A percentile compares a stretch with the other conserved stretches of the same genome.
Evolutionary conservation across 2,888 invertebrate species (phyloP).

Genomic region (Drosophila phalerata): DNA sequence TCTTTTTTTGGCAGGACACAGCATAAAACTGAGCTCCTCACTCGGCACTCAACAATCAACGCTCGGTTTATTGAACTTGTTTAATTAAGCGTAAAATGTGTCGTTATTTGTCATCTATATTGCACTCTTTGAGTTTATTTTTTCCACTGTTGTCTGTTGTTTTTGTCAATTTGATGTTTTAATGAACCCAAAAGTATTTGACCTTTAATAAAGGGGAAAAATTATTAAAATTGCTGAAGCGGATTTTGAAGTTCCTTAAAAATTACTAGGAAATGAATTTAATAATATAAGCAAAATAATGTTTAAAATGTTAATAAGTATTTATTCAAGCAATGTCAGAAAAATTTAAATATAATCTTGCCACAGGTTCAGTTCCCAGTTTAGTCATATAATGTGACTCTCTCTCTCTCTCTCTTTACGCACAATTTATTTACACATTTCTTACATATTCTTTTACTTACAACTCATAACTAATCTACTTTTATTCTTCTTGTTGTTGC

Average conservation of each 20-base stretch:
- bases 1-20: constrained; percentile 28
- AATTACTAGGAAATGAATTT: too few relatives aligned
- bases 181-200: constrained; percentile 1
- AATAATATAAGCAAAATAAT: too few relatives aligned
- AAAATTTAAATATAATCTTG: background rate
- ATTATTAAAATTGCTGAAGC: background rate
- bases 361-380: background rate
- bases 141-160: constrained; percentile 22
- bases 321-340: too few relatives aligned
- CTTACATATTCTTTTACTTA: background rate
- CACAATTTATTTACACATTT: background rate
- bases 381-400: background rate
- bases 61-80: constrained; percentile 78
- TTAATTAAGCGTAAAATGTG: constrained; percentile 79
- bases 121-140: constrained; percentile 33
- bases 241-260: background rate
- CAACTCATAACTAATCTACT: background rate
- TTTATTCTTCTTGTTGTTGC: constrained; percentile 48
- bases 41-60: constrained; percentile 21
- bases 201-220: background rate
- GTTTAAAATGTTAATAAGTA: too few relatives aligned
- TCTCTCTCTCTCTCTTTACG: background rate
- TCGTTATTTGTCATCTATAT: constrained; percentile 65
- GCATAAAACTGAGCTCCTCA: constrained; percentile 13
- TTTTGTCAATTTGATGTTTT: constrained; percentile 1